Percentiles rank a stretch among this genome's conserved stretches.
These are phyloP conservation scores for Corapipo altera DNA, from an alignment of 2,113 vertebrate genomes.

Conservation along the genomic window DNA sequence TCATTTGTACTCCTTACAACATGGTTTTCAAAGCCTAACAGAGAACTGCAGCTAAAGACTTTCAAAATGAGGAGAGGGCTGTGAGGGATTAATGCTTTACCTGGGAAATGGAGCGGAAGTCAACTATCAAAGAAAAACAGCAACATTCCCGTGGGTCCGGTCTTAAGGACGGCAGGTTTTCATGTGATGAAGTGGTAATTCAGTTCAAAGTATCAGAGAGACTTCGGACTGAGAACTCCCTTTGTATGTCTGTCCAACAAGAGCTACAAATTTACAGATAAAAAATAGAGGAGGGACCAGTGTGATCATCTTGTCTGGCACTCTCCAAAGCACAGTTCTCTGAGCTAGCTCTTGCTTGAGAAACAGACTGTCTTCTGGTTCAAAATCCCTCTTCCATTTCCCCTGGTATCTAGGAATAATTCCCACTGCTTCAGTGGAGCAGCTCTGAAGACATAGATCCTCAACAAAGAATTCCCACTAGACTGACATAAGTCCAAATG, in stretches of 20 bases:
- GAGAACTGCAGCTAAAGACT: conserved; percentile 23
- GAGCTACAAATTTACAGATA: not conserved
- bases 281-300: not conserved
- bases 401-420: not conserved
- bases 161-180: conserved; percentile 21
- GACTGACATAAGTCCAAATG: not conserved
- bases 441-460: not conserved
- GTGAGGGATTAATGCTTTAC: conserved; percentile 46
- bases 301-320: not conserved
- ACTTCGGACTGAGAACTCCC: not conserved
- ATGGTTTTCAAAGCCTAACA: conserved; percentile 32
- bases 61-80: conserved; percentile 28
- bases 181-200: conserved; percentile 58
- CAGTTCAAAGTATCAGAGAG: conserved; percentile 38
- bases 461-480: not conserved
- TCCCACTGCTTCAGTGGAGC: not conserved
- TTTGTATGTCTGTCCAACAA: not conserved
- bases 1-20: conserved; percentile 53
- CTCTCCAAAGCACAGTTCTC: not conserved
- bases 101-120: conserved; percentile 56
- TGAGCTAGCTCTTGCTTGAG: not conserved
- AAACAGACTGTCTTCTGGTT: not conserved
- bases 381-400: not conserved
- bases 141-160: not conserved
- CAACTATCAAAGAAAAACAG: conserved; percentile 56